Base-by-base conservation (phyloP, 2,113 vertebrate species). In the Pycnonotus jocosus region DNA sequence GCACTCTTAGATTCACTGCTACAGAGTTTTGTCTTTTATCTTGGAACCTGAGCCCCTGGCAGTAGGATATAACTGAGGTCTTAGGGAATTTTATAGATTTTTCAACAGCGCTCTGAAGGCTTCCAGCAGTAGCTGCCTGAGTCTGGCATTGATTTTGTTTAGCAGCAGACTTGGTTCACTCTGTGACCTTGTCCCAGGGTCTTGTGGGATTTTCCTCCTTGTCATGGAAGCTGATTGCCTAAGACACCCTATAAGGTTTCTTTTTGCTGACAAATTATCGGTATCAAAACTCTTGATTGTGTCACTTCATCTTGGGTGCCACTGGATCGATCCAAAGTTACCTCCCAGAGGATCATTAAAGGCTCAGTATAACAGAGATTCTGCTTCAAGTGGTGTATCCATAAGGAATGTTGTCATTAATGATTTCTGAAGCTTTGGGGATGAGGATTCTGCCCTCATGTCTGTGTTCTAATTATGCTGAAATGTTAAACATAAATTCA, bases 401-500 rank as follows among this genome's bases (percentile, higher is more conserved):
- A 6, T 35, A 44, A 60, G 33, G n/a, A 79, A 16, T n/a, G 50
- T 40, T 87, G 60, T 58, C 66, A 70, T 58, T 65, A 70, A 54
- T 37, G 44, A 56, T 73, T 95, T 65, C 73, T 91, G 79, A 85
- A 89, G 78, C 66, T 77, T 61, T 83, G 66, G 60, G 64, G 58
- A 28, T 94, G 66, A 94, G 44, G 64, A 80, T 86, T 19, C 19
- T 92, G 69, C 44, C 47, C 38, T 86, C 17, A 0, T 45, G 60
- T 56, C 85, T 88, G 44, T 85, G 44, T 88, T 93, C 81, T 73
- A 60, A 86, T 81, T 93, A 64, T 64, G 60, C 85, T 70, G 71
- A 73, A 95, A 65, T 31, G 58, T 69, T 90, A 85, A 83, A 40
- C 40, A 44, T 62, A 88, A 91, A 95, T 94, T 72, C 70, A 87